Conservation (phyloP, 2,113 vertebrate genomes). For the Hydrolagus affinis region DNA sequence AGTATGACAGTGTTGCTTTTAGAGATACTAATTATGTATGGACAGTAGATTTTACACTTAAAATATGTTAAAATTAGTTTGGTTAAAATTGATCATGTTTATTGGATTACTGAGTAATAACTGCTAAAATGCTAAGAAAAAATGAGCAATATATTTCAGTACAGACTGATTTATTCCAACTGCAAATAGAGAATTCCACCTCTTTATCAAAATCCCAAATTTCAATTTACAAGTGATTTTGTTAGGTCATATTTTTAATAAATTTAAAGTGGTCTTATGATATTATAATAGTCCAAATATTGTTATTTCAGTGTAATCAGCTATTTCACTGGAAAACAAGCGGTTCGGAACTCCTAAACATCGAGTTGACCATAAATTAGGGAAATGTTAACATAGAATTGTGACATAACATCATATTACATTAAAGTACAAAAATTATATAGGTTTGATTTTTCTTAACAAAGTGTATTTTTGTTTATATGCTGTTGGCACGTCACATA, state of each 20-base stretch:
- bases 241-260: background rate
- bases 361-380: background rate
- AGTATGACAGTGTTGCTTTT: background rate
- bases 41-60: background rate
- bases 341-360: background rate
- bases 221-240: background rate
- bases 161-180: background rate
- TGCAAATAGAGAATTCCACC: too few species aligned
- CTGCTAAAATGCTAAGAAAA: background rate
- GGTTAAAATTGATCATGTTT: background rate
- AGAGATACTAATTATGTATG: too few species aligned
- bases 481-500: background rate
- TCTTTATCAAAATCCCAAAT: background rate
- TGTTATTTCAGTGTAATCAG: background rate
- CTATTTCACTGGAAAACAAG: background rate
- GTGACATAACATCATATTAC: background rate
- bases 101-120: background rate
- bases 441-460: background rate
- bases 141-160: background rate
- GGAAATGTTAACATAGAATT: background rate
- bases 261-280: background rate
- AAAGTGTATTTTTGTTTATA: too few species aligned
- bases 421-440: background rate
- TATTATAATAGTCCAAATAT: background rate
- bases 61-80: too few species aligned